Base-by-base conservation (phyloP, 1,140 invertebrate genomes). In the Pseudachorutes palmiensis region DNA sequence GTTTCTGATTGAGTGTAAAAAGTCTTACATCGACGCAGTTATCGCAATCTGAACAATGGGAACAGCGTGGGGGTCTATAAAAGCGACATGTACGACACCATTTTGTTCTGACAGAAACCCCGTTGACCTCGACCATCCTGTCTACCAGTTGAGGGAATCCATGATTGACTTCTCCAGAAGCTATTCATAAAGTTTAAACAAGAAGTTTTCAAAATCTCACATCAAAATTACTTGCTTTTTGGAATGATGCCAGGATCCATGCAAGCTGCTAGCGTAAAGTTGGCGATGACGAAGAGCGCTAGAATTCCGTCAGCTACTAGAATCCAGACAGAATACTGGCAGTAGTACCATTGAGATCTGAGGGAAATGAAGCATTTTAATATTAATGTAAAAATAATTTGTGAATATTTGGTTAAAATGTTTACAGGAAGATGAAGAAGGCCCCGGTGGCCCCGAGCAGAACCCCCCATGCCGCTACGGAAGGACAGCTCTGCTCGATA, bases 11-110 rank as follows among this genome's bases (percentile, higher is more conserved):
- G 9, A 45, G 9, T n/a, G 36, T 9, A 45, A 45, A 45, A 12
- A 22, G 24, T 41, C 78, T 80, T 82, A 97, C 94, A 86, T 98
- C 94, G 78, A 98, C 97, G 81, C 96, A 98, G 76, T 92, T 92
- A 83, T 99, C 95, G 82, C 97, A 99, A 62, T 98, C 94, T 76
- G 93, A 97, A 80, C 97, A 99, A 82, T 99, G 96, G 61, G 94
- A 98, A 81, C 95, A 98, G 77, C 97, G 84, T 66, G 97, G 97
- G 76, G 96, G 95, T 75, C 96, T 84, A 81, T 99, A 99, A 83
- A 99, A 99, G 82, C 98, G 95, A 82, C 97, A 99, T 1, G 97
- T 99, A 65, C 94, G 88, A 81, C 97, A 99, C 97, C 97, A 99
- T 82, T 99, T 99, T 94, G 99, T 98, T 69, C 95, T 87, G 49